Evolutionary conservation across 2,888 invertebrate genomes (phyloP).

Genomic region (Andrena bucephala): DNA sequence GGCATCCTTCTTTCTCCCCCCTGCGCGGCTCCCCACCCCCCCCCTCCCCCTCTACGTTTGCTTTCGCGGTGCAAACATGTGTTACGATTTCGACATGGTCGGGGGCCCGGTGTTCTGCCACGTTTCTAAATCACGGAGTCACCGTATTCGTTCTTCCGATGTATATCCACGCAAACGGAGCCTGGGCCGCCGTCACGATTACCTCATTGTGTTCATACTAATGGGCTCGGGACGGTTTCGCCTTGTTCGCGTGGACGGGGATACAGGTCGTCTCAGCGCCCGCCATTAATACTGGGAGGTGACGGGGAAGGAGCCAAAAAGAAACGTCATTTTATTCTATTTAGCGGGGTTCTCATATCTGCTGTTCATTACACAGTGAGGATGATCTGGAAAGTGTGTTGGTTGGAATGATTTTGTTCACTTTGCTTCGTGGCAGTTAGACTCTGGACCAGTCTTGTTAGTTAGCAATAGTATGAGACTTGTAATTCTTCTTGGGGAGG

Average conservation of each 20-base stretch:
- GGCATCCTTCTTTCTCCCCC: constrained; percentile 55
- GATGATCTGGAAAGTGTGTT: too few relatives aligned
- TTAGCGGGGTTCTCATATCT: too few relatives aligned
- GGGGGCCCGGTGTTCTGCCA: constrained; percentile 36
- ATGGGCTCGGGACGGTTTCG: constrained; percentile 73
- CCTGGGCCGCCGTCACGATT: constrained; percentile 70
- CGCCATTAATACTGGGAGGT: not conserved
- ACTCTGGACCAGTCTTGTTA: too few relatives aligned
- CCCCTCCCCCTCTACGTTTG: constrained; percentile 7
- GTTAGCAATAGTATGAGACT: too few relatives aligned
- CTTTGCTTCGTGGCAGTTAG: too few relatives aligned
- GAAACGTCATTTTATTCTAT: too few relatives aligned
- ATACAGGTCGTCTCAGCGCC: constrained; percentile 11
- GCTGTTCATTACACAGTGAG: too few relatives aligned
- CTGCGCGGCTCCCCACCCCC: not conserved
- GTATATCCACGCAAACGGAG: constrained; percentile 61
- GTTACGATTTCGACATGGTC: constrained; percentile 76
- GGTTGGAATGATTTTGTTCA: too few relatives aligned
- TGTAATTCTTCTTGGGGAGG: too few relatives aligned
- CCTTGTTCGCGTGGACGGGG: constrained; percentile 39
- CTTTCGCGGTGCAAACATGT: constrained; percentile 66
- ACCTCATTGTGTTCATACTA: constrained; percentile 80
- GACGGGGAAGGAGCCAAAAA: not conserved
- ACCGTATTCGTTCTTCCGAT: constrained; percentile 56
- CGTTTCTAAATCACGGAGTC: constrained; percentile 74